These are phyloP conservation scores for Catostomus latipinnis DNA, from an alignment of 2,797 vertebrate genomes.

Conservation along the genomic window DNA sequence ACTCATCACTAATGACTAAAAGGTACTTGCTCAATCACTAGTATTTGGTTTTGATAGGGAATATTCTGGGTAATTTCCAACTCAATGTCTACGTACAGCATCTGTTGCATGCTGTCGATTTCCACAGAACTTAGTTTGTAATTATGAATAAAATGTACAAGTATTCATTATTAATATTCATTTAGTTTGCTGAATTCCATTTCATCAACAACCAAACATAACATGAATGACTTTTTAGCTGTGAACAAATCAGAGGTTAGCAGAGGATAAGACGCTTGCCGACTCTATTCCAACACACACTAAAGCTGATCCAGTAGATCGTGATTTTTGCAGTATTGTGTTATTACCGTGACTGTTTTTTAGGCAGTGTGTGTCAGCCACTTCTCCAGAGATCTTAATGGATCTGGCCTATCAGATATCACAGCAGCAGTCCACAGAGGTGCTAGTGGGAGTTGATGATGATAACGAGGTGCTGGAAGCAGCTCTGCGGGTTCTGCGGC, in stretches of 20 bases:
- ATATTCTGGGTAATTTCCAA: not conserved
- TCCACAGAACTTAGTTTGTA: not conserved
- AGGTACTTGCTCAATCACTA: conserved; percentile 61
- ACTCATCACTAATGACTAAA: conserved; percentile 67
- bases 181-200: not conserved
- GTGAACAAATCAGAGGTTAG: too few relatives aligned
- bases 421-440: conserved; percentile 61
- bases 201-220: not conserved
- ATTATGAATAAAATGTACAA: not conserved
- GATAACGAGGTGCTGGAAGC: conserved; percentile 77
- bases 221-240: too few relatives aligned
- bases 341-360: not conserved
- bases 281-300: too few relatives aligned
- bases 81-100: not conserved
- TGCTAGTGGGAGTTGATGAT: conserved; percentile 62
- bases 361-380: conserved; percentile 55
- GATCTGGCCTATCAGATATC: conserved; percentile 62
- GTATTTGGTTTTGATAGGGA: not conserved
- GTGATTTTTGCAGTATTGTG: not conserved
- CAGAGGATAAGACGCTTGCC: not conserved
- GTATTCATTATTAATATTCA: not conserved
- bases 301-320: not conserved
- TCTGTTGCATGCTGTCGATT: too few relatives aligned
- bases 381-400: conserved; percentile 67
- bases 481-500: conserved; percentile 83